These are phyloP conservation scores for Drosophila tripunctata DNA, from an alignment of 2,888 invertebrate species.

Conservation along the genomic window DNA sequence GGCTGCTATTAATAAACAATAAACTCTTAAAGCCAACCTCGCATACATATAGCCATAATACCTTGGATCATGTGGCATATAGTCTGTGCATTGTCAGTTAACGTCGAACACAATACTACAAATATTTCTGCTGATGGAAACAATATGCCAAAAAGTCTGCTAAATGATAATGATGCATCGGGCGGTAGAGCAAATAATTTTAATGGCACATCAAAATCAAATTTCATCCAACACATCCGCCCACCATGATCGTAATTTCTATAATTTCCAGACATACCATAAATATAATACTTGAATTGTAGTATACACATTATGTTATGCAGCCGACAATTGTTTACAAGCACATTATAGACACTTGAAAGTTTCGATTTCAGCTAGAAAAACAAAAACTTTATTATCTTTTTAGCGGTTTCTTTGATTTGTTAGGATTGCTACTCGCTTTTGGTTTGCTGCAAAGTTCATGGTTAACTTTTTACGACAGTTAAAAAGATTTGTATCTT, in stretches of 20 bases:
- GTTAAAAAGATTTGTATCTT: slow-evolving; percentile 9
- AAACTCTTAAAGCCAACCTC: slow-evolving; percentile 3
- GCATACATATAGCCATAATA: not conserved
- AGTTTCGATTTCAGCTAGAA: slow-evolving; percentile 46
- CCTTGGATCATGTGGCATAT: slow-evolving; percentile 5
- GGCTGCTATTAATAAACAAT: not conserved
- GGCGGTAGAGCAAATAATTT: slow-evolving; percentile 51
- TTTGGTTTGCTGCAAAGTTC: too few relatives aligned
- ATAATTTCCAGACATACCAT: slow-evolving; percentile 33
- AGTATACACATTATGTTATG: slow-evolving; percentile 21
- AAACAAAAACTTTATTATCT: slow-evolving; percentile 57
- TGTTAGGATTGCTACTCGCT: too few relatives aligned
- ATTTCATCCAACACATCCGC: slow-evolving; percentile 59
- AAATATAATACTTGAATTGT: slow-evolving; percentile 12
- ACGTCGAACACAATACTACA: slow-evolving; percentile 10
- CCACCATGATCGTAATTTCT: slow-evolving; percentile 32
- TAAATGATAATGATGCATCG: slow-evolving; percentile 30
- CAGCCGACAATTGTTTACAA: slow-evolving; percentile 40
- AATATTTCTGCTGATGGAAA: slow-evolving; percentile 51
- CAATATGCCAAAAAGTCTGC: slow-evolving; percentile 52
- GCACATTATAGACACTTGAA: slow-evolving; percentile 38
- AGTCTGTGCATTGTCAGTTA: slow-evolving; percentile 32
- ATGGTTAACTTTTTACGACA: slow-evolving; percentile 4
- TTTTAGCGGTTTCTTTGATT: slow-evolving; percentile 28
- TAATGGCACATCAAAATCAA: slow-evolving; percentile 62